Conservation (phyloP, 2,888 invertebrate species). For the Lissonota sp. region DNA sequence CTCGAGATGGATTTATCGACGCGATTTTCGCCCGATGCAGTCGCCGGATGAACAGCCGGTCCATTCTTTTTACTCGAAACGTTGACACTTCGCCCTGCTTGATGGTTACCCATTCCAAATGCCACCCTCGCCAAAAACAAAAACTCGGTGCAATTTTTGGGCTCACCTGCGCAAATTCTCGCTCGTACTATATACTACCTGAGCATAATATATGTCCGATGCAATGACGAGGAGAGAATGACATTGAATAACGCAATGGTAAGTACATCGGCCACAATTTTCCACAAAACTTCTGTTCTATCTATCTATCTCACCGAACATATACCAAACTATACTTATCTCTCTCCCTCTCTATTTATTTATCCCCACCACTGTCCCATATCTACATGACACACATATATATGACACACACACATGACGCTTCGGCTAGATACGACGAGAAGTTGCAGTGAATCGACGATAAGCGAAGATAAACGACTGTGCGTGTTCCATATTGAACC, state of each 20-base stretch:
- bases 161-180: slow-evolving; percentile 49
- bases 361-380: neutral
- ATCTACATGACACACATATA: too few species aligned
- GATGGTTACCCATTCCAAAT: slow-evolving; percentile 76
- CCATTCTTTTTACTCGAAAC: slow-evolving; percentile 70
- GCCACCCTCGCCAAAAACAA: slow-evolving; percentile 13
- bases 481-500: too few species aligned
- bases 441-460: too few species aligned
- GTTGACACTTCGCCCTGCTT: slow-evolving; percentile 71
- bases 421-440: too few species aligned
- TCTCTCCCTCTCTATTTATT: neutral
- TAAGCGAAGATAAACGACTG: too few species aligned
- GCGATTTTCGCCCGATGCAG: slow-evolving; percentile 61
- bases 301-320: too few species aligned
- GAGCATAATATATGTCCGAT: slow-evolving; percentile 57
- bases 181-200: slow-evolving; percentile 48
- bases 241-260: slow-evolving; percentile 58
- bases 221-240: slow-evolving; percentile 47
- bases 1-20: slow-evolving; percentile 85
- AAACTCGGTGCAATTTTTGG: slow-evolving; percentile 27
- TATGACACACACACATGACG: too few species aligned
- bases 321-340: neutral
- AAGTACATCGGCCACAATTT: slow-evolving; percentile 64
- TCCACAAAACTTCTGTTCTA: too few species aligned
- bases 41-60: slow-evolving; percentile 45